These are phyloP conservation scores for Eulemur rubriventer DNA, from an alignment of 2,797 vertebrate genomes.

Conservation along the genomic window DNA sequence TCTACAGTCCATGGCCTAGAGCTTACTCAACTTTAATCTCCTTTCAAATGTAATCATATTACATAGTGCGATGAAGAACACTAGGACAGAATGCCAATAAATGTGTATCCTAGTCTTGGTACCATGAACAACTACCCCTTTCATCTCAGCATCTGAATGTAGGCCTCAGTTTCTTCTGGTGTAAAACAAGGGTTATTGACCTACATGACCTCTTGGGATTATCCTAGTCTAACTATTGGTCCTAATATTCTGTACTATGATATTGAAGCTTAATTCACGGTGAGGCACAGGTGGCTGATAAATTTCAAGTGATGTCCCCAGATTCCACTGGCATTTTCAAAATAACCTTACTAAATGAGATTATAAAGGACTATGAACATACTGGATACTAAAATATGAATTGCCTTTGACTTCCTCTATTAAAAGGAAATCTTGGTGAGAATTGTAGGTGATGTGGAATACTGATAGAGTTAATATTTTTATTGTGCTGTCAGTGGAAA, in stretches of 20 bases:
- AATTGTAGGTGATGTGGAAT: neutral
- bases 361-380: neutral
- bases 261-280: neutral
- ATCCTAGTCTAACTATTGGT: neutral
- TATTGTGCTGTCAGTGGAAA: neutral
- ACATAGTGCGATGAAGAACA: neutral
- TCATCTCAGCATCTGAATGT: neutral
- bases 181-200: neutral
- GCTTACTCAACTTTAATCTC: neutral
- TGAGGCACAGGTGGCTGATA: neutral
- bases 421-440: neutral
- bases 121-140: neutral
- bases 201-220: neutral
- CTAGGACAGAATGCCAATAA: neutral
- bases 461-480: neutral
- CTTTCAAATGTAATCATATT: slow-evolving; percentile 1
- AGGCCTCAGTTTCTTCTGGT: neutral
- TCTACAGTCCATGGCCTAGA: neutral
- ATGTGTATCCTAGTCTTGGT: neutral
- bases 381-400: neutral
- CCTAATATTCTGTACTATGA: neutral
- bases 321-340: neutral
- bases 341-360: neutral
- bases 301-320: neutral
- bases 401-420: neutral